Evolutionary conservation across 2,113 vertebrate species (phyloP), one percentile per base, ranked within the genome.

Genomic region (Myotis davidii): DNA sequence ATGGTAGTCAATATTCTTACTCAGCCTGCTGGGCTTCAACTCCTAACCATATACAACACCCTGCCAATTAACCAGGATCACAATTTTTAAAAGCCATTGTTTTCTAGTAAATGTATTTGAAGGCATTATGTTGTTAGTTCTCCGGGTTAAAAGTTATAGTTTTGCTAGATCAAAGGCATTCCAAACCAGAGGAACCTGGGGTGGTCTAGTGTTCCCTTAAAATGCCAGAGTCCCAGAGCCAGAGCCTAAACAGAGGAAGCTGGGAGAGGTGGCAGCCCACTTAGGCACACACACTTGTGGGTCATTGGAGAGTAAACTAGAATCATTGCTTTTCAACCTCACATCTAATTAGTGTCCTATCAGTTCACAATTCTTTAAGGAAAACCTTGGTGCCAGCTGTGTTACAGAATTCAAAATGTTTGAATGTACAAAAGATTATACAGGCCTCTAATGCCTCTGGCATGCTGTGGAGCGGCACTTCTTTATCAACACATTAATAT

Each of bases 401-500:
- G 17, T 32, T 64, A 77, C 29, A 92, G 21, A 94, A 70, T 67
- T 27, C 34, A 87, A 37, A 73, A 37, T 54, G 78, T 87, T 52
- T 95, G 8, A 42, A 50, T 79, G 74, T 92, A 88, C 3, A 64
- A 65, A 77, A 42, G 11, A 34, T 45, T 73, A 78, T 27, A 61
- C 0, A 79, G 16, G 65, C 18, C 64, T 73, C 29, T 85, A 18
- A 88, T 77, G 20, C 8, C 25, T n/a, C 45, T 37, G 56, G 25
- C 16, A 56, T 81, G 4, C n/a, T 37, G 1, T 61, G 23, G 20
- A 61, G 14, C 27, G 84, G 39, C 6, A 81, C 4, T 92, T 16
- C 18, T 82, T 85, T 91, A 88, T 72, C 39, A 92, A 90, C 14
- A 16, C 29, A n/a, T 87, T 73, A 76, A 65, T 54, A 85, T 85